Conservation (phyloP, 2,113 vertebrate genomes). For the Zosterops japonicus region DNA sequence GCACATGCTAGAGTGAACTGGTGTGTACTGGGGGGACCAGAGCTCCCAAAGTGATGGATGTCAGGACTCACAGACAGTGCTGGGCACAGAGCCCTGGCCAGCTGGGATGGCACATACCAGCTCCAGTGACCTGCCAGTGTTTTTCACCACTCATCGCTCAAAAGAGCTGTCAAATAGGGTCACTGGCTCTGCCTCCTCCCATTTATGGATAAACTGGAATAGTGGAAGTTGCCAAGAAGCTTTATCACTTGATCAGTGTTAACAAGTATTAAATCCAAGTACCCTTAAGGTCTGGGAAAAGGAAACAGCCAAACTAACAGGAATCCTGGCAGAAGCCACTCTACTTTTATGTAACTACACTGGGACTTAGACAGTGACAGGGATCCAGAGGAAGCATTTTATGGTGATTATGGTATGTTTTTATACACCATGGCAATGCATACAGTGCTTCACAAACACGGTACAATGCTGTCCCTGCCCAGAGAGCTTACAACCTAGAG, state of each 20-base stretch:
- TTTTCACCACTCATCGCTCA: background rate
- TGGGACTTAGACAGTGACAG: background rate
- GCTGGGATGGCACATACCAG: background rate
- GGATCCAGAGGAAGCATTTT: background rate
- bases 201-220: background rate
- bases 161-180: background rate
- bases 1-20: accelerated
- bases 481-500: conserved; percentile 35
- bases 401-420: background rate
- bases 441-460: background rate
- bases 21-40: accelerated
- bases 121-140: background rate
- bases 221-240: background rate
- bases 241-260: background rate
- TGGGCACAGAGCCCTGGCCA: background rate
- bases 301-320: background rate
- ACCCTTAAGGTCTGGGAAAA: background rate
- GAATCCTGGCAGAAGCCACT: background rate
- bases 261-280: background rate
- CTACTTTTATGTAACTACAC: background rate
- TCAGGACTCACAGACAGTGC: accelerated
- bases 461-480: conserved; percentile 3
- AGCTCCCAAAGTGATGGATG: background rate
- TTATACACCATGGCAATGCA: background rate
- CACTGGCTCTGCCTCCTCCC: background rate